Evolutionary conservation across 2,113 vertebrate species (phyloP).

Genomic region (Muntiacus muntjak): DNA sequence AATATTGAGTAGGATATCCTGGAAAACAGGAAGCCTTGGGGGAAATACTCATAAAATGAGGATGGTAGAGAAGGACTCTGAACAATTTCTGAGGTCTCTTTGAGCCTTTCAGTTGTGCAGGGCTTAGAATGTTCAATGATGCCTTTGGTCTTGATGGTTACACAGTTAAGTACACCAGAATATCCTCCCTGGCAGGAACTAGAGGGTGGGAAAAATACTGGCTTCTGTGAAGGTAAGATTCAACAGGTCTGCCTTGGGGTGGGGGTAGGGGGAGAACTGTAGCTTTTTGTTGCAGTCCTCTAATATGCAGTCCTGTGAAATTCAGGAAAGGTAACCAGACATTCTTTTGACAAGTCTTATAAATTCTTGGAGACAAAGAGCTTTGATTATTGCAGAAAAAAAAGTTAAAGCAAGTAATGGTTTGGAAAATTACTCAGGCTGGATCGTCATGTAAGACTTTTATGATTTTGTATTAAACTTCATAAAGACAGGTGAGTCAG

Average conservation of each 20-base stretch:
- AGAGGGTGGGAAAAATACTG: neutral
- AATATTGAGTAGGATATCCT: neutral
- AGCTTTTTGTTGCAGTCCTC: neutral
- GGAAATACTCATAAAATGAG: neutral
- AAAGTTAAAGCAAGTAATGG: neutral
- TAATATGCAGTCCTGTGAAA: neutral
- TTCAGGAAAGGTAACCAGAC: neutral
- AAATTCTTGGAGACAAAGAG: neutral
- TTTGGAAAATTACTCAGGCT: slow-evolving; percentile 27
- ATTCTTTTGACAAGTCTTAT: neutral
- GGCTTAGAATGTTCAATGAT: neutral
- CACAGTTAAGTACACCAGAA: neutral
- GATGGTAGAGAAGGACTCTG: neutral
- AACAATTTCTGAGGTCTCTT: neutral
- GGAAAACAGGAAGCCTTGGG: neutral
- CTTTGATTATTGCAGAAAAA: slow-evolving; percentile 42
- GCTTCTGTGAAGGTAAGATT: neutral
- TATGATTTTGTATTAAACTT: slow-evolving; percentile 35
- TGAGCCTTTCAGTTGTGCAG: neutral
- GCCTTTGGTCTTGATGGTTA: neutral
- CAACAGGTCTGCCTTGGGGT: neutral
- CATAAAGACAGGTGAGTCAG: slow-evolving; percentile 59
- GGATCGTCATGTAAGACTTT: slow-evolving; percentile 8
- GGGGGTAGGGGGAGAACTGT: neutral
- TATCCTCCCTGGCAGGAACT: neutral